Base-by-base conservation (phyloP, 1,140 invertebrate genomes). In the Heliconius melpomene region DNA sequence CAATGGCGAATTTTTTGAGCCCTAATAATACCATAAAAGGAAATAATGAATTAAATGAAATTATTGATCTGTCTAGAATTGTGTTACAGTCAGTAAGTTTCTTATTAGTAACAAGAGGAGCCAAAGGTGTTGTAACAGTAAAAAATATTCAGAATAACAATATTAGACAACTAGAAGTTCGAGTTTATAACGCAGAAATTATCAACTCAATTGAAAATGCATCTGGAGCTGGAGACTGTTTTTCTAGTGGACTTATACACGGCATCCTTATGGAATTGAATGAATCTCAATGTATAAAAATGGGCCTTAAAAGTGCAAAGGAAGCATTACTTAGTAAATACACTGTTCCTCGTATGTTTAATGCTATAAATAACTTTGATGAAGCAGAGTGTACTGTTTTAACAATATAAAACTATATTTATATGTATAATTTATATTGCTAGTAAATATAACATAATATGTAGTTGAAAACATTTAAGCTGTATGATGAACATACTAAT, bases 201-300 rank as follows among this genome's bases (percentile, higher is more conserved):
- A 81, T 95, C 26, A 70, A 88, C 23, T 88, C 94, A 77, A 87
- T 96, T 26, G 91, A 95, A 46, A 96, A 95, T 91, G 96, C 96
- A 3, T 96, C 96, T 26, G 96, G 96, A 9, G 96, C 96, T 20
- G 96, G 96, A 26, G 96, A 96, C 83, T 96, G 96, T 89, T 96
- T 96, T 84, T 94, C 95, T 23, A 95, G 95, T 82, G 96, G 96
- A 9, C 95, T 96, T 80, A 95, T 96, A 72, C 88, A 94, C 57
- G 95, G 94, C 0, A 87, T 95, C 72, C 83, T 96, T 26, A 84
- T 84, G 26, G 93, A 92, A 8, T 85, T 86, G 52, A 85, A 81
- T 23, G 94, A 96, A 88, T 86, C 94, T 71, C 82, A 89, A 70
- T 95, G 96, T 82, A 88, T 96, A 6, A 91, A 92, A 29, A 85